Conservation (phyloP, 2,888 invertebrate genomes). For the Spodoptera exigua region DNA sequence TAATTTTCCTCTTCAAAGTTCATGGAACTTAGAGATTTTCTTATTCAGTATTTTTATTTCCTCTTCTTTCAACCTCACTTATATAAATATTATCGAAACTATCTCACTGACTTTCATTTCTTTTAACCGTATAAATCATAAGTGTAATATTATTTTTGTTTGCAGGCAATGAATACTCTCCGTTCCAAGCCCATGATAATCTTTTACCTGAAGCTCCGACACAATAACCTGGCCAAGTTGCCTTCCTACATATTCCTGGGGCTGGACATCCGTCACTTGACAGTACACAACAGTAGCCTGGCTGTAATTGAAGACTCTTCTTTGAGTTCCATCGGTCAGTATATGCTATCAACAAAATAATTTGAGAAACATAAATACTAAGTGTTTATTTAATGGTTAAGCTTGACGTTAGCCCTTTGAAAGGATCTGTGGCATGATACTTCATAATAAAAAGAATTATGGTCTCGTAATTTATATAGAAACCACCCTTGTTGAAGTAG, state of each 20-base stretch:
- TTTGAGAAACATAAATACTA: not conserved
- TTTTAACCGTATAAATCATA: no score
- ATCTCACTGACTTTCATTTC: no score
- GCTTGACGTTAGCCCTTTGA: no score
- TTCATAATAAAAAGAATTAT: no score
- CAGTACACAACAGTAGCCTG: slow-evolving; percentile 96
- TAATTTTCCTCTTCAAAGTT: slow-evolving; percentile 21
- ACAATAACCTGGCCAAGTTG: slow-evolving; percentile 95
- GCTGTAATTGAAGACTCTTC: slow-evolving; percentile 96
- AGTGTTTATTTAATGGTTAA: not conserved
- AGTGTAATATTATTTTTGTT: not conserved
- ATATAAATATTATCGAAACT: not conserved
- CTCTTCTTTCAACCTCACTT: no score
- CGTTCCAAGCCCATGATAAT: slow-evolving; percentile 95
- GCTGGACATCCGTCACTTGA: slow-evolving; percentile 95
- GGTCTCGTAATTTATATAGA: no score
- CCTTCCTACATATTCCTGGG: slow-evolving; percentile 96
- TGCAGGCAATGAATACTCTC: slow-evolving; percentile 93
- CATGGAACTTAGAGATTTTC: slow-evolving; percentile 1
- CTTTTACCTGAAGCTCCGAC: slow-evolving; percentile 95
- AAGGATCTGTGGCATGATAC: no score
- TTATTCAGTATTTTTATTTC: not conserved
- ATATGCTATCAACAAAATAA: not conserved
- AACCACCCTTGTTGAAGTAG: no score
- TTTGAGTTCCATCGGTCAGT: slow-evolving; percentile 95